Base-by-base conservation (phyloP, 2,888 invertebrate genomes). In the Chaetoderma sp. region DNA sequence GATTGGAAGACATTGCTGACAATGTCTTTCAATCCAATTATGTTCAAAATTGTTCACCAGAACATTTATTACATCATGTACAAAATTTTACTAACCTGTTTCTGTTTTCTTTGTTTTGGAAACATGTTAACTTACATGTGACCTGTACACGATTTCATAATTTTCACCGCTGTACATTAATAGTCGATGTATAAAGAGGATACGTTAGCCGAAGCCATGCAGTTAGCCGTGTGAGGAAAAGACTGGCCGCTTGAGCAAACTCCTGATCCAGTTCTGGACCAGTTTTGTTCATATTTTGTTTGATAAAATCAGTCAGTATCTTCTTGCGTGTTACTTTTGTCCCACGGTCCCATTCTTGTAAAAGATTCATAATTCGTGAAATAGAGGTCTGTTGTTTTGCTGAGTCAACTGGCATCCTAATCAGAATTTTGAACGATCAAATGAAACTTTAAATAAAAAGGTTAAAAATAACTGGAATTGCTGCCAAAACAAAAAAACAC, bases 301-400 rank as follows among this genome's bases (percentile, higher is more conserved):
- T 68, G 32, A 86, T 79, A 68, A 86, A 86, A 66, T 86, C 84
- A 60, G 78, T 70, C 23, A 86, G 68, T 54, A 86, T 83, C 59
- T 78, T 78, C 55, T 79, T 78, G n/a, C 86, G 74, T 5, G 80
- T 77, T 21, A 71, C 61, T 72, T 83, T 83, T 13, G 81, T 77
- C 4, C 85, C 86, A 70, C 83, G 83, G 69, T 86, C 86, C 86
- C 86, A 86, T 72, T 86, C 85, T 55, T 81, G 81, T 8, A 86
- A 71, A 45, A 86, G 65, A 63, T 76, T 72, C 78, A 82, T 82
- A 0, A 86, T 80, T 42, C 80, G 80, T 21, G 81, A 81, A 63
- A 83, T 82, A 2, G 85, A 81, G 10, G 80, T 80, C 61, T 85
- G 82, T 65, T 86, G 84, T 61, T 84, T 83, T 30, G 86, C 83